Evolutionary conservation across 1,140 invertebrate genomes (phyloP), one percentile per base, ranked within the genome.

Genomic region (Pseudomyrmex dendroicus): DNA sequence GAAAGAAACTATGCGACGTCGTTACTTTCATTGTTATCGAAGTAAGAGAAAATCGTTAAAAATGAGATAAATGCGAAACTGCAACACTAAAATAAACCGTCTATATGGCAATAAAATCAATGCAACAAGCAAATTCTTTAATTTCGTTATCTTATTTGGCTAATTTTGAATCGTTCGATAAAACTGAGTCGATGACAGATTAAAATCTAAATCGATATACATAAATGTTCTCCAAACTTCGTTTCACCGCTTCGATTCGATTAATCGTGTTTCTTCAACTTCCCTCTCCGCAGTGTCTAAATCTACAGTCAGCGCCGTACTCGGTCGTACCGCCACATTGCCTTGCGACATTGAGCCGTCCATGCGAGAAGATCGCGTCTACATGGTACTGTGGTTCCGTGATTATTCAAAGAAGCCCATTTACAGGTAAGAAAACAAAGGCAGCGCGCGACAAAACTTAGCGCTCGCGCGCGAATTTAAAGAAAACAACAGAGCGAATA

Each of bases 351-450:
- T 98, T 90, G 96, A 97, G 91, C 96, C 97, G 50, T 94, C 95
- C 90, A 96, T 96, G 82, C 95, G 95, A 90, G 97, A 97, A 87
- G 98, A 98, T 92, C 95, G 97, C 84, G 97, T 98, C 83, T 97
- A 97, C 93, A 97, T 98, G 96, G 97, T 98, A 84, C 95, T 98
- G 8, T 98, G 98, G 98, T 98, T 98, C 93, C 95, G 97, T 86
- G 97, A 98, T 91, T 96, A 96, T 70, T 96, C 96, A 25, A 96
- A 96, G 66, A 98, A 97, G 92, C 97, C 98, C 59, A 96, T 98
- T 86, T 98, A 98, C 95, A 98, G 97, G 97, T 98, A 95, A 94
- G 93, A 88, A 15, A 48, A n/a, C 22, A 50, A 9, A 10, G 8
- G 2, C 15, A 44, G 3, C 13, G 35, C 62, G 15, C 15, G 13